Evolutionary conservation across 35 echinoderm and acorn worm genomes (phyloP).

Genomic region (Apostichopus parvimensis): DNA sequence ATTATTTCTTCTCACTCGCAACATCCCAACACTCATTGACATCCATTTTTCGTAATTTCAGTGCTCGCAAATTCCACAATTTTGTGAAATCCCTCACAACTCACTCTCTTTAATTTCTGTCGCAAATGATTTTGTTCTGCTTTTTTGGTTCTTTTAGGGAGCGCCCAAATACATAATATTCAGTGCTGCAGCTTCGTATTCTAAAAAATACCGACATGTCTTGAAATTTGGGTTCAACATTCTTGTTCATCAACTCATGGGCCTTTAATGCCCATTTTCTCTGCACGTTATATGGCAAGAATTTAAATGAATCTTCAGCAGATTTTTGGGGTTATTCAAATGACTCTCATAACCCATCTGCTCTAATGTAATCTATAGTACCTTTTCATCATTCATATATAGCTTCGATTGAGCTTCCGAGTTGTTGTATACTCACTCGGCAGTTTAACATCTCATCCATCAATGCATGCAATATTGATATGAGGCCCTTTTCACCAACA

Average conservation of each 20-base stretch:
- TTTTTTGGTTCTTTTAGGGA: slow-evolving; percentile 24
- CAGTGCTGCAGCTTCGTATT: slow-evolving; percentile 19
- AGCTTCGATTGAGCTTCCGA: slow-evolving; percentile 26
- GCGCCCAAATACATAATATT: slow-evolving; percentile 33
- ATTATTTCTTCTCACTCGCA: slow-evolving; percentile 35
- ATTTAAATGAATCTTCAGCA: slow-evolving; percentile 6
- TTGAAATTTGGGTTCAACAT: neutral
- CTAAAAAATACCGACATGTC: slow-evolving; percentile 29
- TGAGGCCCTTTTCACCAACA: slow-evolving; percentile 33
- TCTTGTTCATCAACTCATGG: slow-evolving; percentile 13
- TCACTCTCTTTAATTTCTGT: neutral
- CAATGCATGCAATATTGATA: slow-evolving; percentile 48
- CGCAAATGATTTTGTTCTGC: slow-evolving; percentile 24
- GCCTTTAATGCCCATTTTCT: slow-evolving; percentile 26
- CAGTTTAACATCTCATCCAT: slow-evolving; percentile 49
- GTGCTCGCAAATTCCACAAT: slow-evolving; percentile 42
- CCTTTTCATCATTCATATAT: slow-evolving; percentile 41
- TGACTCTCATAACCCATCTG: slow-evolving; percentile 43
- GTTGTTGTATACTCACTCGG: slow-evolving; percentile 5
- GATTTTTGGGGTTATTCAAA: slow-evolving; percentile 27
- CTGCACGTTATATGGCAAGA: slow-evolving; percentile 6
- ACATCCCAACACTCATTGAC: slow-evolving; percentile 52
- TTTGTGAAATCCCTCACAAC: slow-evolving; percentile 25
- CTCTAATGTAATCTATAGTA: neutral
- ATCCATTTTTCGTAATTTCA: slow-evolving; percentile 6